Conservation (phyloP, 1,140 invertebrate species). For the Tribolium castaneum region DNA sequence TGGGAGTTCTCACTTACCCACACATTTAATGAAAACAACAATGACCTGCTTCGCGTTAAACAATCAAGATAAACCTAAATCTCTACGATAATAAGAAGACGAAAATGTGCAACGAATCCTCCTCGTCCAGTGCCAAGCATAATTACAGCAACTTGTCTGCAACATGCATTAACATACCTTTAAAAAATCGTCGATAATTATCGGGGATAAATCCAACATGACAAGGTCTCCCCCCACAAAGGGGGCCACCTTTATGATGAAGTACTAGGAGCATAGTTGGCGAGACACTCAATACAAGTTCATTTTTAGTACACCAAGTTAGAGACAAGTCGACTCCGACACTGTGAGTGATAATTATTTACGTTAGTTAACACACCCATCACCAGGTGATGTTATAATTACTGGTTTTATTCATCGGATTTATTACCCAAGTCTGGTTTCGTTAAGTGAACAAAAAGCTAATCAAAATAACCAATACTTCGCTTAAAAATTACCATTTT, state of each 20-base stretch:
- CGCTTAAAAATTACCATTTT: too few species aligned
- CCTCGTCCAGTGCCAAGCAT: not conserved
- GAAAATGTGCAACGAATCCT: not conserved
- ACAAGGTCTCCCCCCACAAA: constrained; percentile 3
- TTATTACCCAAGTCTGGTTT: too few species aligned
- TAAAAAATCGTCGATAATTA: constrained; percentile 39
- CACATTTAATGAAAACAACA: not conserved
- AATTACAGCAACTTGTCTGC: constrained; percentile 1
- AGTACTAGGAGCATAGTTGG: constrained; percentile 34
- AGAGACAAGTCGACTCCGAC: not conserved
- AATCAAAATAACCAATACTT: too few species aligned
- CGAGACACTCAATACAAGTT: not conserved
- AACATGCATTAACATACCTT: constrained; percentile 34
- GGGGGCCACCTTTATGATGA: constrained; percentile 16
- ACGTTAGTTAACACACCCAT: constrained; percentile 20
- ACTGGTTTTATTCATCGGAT: not conserved
- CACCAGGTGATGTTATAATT: constrained; percentile 32
- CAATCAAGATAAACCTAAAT: not conserved
- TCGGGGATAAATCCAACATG: constrained; percentile 14
- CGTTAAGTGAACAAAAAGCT: too few species aligned
- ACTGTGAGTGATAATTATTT: constrained; percentile 18
- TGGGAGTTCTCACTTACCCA: not conserved
- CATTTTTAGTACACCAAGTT: constrained; percentile 11
- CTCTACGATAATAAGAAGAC: not conserved
- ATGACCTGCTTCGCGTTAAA: not conserved